A percentile compares a stretch with the other conserved stretches of the same genome.
Evolutionary conservation across 2,113 vertebrate genomes (phyloP).

Genomic region (Myodes glareolus): DNA sequence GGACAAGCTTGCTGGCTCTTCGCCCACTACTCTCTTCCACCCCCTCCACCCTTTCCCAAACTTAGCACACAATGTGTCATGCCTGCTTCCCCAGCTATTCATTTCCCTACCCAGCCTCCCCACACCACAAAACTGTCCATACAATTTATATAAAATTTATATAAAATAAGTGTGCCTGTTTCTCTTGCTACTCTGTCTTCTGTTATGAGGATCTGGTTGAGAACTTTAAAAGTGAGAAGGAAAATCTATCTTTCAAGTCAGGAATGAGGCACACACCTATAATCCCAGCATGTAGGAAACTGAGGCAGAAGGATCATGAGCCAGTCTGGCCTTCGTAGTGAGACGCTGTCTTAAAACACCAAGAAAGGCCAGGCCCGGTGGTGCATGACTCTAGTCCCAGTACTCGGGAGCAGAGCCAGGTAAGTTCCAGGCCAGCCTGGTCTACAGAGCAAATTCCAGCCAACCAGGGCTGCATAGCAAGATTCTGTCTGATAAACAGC

Average conservation of each 20-base stretch:
- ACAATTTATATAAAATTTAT: background rate
- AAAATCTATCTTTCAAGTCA: background rate
- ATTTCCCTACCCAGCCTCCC: background rate
- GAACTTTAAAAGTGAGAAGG: background rate
- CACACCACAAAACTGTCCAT: background rate
- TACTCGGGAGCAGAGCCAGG: background rate
- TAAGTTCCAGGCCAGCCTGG: background rate
- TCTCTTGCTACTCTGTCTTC: background rate
- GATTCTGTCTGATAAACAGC: background rate
- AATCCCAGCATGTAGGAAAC: background rate
- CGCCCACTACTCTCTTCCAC: rapidly evolving
- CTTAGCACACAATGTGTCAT: too few species aligned
- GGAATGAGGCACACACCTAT: background rate
- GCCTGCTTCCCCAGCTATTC: background rate
- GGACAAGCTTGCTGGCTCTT: background rate
- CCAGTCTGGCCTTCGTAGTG: too few species aligned
- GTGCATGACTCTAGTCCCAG: background rate
- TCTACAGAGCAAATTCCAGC: background rate
- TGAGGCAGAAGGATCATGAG: background rate
- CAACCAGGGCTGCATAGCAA: background rate
- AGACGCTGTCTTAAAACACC: too few species aligned
- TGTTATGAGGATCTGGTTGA: background rate
- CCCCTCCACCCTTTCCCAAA: background rate
- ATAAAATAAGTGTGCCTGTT: background rate
- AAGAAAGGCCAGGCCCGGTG: background rate